A percentile compares a stretch with the other conserved stretches of the same genome.
Conservation (phyloP, 2,888 invertebrate species). For the Muschampia staudingeri region DNA sequence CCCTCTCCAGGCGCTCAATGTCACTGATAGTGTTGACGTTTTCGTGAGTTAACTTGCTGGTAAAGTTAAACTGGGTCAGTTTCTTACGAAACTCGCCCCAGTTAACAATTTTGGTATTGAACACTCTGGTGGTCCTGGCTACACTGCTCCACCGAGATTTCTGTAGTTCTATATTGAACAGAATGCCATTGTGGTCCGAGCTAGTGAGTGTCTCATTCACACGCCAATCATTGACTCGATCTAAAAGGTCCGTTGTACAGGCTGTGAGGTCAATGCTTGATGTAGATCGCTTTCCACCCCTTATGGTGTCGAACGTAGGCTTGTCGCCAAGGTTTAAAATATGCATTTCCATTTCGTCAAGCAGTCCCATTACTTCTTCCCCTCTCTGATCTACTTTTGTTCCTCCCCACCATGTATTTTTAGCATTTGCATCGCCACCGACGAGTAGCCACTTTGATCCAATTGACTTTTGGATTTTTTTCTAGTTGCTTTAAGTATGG, state of each 20-base stretch:
- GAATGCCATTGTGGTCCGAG: neutral
- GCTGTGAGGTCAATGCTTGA: neutral
- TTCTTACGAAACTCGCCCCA: neutral
- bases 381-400: neutral
- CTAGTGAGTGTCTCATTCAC: neutral
- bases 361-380: neutral
- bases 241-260: neutral
- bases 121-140: neutral
- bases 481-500: neutral
- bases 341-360: neutral
- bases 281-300: neutral
- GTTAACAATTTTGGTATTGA: neutral
- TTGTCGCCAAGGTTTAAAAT: neutral
- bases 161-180: neutral
- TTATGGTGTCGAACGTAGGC: constrained; percentile 2
- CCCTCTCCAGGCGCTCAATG: neutral
- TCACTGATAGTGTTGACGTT: neutral
- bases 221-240: neutral
- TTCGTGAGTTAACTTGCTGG: neutral
- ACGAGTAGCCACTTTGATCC: neutral
- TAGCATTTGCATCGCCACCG: constrained; percentile 3
- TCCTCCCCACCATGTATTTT: constrained; percentile 8
- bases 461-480: neutral
- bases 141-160: neutral
- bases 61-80: neutral